Evolutionary conservation across 2,888 invertebrate genomes (phyloP).

Genomic region (Thysanoteuthis rhombus): DNA sequence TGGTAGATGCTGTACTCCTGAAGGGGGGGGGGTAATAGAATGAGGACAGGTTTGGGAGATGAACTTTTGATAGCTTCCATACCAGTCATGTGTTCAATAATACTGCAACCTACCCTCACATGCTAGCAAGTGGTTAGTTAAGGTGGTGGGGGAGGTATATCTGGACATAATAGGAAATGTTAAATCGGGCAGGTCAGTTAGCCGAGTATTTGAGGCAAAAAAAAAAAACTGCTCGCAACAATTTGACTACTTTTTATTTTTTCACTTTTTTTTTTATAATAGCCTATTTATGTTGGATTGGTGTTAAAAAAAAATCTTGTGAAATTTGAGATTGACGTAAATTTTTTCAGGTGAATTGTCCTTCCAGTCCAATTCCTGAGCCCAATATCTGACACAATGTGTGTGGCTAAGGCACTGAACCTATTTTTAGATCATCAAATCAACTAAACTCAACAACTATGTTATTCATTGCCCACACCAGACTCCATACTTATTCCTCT

Average conservation of each 20-base stretch:
- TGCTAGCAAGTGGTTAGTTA: neutral
- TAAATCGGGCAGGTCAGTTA: neutral
- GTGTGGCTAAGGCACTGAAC: too few species aligned
- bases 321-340: neutral
- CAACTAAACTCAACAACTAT: too few species aligned
- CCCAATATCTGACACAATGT: too few species aligned
- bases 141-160: neutral
- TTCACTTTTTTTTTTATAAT: too few species aligned
- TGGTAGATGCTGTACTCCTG: neutral
- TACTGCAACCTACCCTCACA: neutral
- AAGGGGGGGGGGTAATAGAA: neutral
- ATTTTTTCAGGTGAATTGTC: neutral
- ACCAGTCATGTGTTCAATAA: neutral
- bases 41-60: too few species aligned
- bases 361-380: neutral
- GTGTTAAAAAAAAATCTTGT: neutral
- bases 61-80: neutral
- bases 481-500: too few species aligned
- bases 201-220: neutral
- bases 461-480: too few species aligned
- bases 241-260: too few species aligned
- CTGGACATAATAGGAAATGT: neutral
- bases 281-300: neutral
- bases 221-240: neutral
- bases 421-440: too few species aligned